Percentiles rank a stretch among this genome's conserved stretches.
Conservation (phyloP, 1,140 invertebrate species). For the Sinella curviseta region DNA sequence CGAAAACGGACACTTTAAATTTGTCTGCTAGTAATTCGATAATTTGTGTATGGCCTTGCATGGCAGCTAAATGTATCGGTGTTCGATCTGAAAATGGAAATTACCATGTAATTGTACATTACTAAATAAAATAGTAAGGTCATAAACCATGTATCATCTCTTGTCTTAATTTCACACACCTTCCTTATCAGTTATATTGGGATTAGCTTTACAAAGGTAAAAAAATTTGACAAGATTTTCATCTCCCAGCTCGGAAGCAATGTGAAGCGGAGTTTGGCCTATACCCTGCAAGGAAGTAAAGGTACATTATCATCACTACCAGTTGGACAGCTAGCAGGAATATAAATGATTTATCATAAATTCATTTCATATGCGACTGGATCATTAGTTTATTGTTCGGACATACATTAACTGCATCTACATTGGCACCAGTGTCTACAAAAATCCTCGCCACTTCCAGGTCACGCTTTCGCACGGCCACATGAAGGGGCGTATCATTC, state of each 20-base stretch:
- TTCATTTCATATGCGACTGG: too few species aligned
- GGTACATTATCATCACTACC: too few species aligned
- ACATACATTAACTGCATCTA: conserved; percentile 83
- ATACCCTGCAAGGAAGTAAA: too few species aligned
- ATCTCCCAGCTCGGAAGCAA: conserved; percentile 92
- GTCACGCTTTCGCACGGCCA: conserved; percentile 83
- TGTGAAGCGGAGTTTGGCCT: conserved; percentile 89
- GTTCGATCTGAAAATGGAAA: conserved; percentile 95
- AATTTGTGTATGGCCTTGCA: conserved; percentile 90
- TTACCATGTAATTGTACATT: conserved; percentile 74
- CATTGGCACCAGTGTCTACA: conserved; percentile 85
- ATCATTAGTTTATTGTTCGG: too few species aligned
- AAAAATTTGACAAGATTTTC: conserved; percentile 92
- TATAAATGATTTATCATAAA: neutral
- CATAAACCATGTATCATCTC: neutral
- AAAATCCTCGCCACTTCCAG: conserved; percentile 88
- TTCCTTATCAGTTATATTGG: conserved; percentile 89
- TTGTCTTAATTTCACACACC: conserved; percentile 54
- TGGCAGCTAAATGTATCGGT: conserved; percentile 94
- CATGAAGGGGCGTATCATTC: conserved; percentile 82
- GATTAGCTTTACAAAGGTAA: conserved; percentile 87
- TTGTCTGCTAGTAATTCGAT: conserved; percentile 97
- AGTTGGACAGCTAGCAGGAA: conserved; percentile 11
- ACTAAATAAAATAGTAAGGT: neutral
- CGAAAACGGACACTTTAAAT: conserved; percentile 92